Base-by-base conservation (phyloP, 2,888 invertebrate genomes). In the Mesoligia furuncula region DNA sequence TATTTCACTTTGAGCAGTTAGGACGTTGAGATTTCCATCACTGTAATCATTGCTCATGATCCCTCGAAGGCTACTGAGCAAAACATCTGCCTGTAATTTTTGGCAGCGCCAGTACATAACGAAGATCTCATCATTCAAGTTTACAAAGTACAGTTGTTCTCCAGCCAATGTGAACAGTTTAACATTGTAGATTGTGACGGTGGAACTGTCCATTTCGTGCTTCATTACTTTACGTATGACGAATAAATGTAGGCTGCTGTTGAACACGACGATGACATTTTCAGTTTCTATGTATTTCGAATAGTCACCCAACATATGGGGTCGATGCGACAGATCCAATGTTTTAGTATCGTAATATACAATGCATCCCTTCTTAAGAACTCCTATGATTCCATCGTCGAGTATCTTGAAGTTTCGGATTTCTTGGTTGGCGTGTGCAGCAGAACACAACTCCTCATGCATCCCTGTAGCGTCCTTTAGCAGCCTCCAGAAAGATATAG, bases 271-370 rank as follows among this genome's bases (percentile, higher is more conserved):
- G 0, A 94, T 88, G 0, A 87, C 79, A 5, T 90, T 78, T 0
- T 91, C 88, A 42, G 93, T 94, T 82, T 95, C 95, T 0, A 85
- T 73, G 76, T 95, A 95, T 51, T 88, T 84, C 0, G 92, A 75
- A 61, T 93, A 95, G 3, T 92, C 88, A 0, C 95, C 95, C 0
- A 74, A 64, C 0, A 94, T 89, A 0, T 87, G 75, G 0, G 85
- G 79, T 0, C 90, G 89, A n/a, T 88, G 88, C 0, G 90, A 80
- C 2, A 54, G 75, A 5, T 91, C 85, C 2, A 95, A 74, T 0
- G 93, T 94, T 2, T 91, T 85, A 0, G 92, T 76, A 59, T 96
- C 90, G 62, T 95, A 95, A 71, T 95, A 96, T 0, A 87, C 87
- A 4, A 96, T 92, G 0, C 83, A 88, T 0, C 87, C 77, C 7